A percentile compares a stretch with the other conserved stretches of the same genome.
These are phyloP conservation scores for Patella vulgata DNA, from an alignment of 1,140 invertebrate species.

Conservation along the genomic window DNA sequence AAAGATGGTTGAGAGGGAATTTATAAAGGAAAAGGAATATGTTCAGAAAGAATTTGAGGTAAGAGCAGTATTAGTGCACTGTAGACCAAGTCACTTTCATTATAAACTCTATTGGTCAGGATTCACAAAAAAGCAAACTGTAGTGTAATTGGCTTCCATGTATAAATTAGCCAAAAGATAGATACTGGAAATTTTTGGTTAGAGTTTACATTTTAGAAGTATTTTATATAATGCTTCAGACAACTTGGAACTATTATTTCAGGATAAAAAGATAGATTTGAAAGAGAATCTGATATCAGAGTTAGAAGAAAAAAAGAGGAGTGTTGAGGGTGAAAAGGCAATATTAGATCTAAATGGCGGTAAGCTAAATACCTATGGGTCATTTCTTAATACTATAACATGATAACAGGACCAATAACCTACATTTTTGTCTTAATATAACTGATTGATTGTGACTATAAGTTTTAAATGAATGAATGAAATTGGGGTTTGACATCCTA, in stretches of 20 bases:
- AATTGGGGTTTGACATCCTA: no score
- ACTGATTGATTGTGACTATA: neutral
- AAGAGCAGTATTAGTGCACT: conserved; percentile 15
- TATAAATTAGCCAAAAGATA: no score
- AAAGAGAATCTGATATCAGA: conserved; percentile 89
- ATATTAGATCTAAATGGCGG: conserved; percentile 89
- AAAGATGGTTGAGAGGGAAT: conserved; percentile 89
- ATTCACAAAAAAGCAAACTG: no score
- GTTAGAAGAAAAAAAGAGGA: conserved; percentile 90
- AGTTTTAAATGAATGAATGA: neutral
- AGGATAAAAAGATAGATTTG: conserved; percentile 91
- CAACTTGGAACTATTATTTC: no score
- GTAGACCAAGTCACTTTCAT: no score
- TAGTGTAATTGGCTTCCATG: no score
- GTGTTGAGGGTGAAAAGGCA: conserved; percentile 87
- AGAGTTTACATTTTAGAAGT: no score
- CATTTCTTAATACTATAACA: conserved; percentile 18
- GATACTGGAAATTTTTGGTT: no score
- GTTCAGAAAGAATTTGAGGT: conserved; percentile 89
- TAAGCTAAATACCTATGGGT: conserved; percentile 52
- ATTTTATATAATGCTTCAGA: no score
- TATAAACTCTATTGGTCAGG: no score
- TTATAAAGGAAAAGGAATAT: conserved; percentile 85
- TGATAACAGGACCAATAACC: neutral
- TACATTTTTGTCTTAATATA: neutral